Percentiles rank a stretch among this genome's conserved stretches.
Evolutionary conservation across 2,888 invertebrate species (phyloP).

Genomic region (Crioceris asparagi): DNA sequence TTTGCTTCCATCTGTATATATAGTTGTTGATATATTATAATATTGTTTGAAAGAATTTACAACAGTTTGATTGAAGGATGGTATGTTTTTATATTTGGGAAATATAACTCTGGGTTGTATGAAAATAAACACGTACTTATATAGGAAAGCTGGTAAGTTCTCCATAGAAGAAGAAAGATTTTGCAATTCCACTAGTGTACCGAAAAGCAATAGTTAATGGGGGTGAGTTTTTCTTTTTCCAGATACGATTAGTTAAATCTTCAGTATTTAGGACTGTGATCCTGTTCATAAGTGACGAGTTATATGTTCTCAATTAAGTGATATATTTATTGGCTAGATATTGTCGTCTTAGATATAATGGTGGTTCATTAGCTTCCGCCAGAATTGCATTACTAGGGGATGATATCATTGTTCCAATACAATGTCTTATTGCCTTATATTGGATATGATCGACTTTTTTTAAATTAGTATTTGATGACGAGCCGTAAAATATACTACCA

Average conservation of each 20-base stretch:
- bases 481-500: conserved; percentile 6
- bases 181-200: too few species aligned
- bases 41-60: too few species aligned
- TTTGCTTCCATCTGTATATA: too few species aligned
- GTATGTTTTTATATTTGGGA: too few species aligned
- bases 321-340: neutral
- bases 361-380: conserved; percentile 4
- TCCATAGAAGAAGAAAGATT: too few species aligned
- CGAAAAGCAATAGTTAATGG: neutral
- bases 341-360: neutral
- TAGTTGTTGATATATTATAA: too few species aligned
- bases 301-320: neutral
- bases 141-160: too few species aligned
- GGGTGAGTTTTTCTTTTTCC: neutral
- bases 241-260: neutral
- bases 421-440: conserved; percentile 3
- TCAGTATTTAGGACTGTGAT: neutral
- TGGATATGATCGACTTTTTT: conserved; percentile 5
- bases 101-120: too few species aligned
- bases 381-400: conserved; percentile 4
- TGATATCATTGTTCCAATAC: conserved; percentile 7
- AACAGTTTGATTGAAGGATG: too few species aligned
- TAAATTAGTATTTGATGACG: conserved; percentile 1
- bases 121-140: too few species aligned
- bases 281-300: neutral